Evolutionary conservation across 2,113 vertebrate genomes (phyloP).

Genomic region (Perca schrenkii): DNA sequence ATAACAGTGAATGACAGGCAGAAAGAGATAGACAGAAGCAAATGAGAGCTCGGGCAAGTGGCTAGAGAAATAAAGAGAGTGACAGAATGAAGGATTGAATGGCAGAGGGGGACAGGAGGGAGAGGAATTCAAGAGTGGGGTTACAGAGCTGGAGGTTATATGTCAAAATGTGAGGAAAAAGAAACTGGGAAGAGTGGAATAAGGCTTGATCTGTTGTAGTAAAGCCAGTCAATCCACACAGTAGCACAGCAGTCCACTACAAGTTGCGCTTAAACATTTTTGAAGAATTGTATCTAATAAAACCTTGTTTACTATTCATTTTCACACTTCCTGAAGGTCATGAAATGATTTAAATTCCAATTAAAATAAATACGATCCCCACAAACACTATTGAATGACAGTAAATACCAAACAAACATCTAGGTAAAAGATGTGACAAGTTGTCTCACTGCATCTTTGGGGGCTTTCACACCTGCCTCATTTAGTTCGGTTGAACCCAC

Average conservation of each 20-base stretch:
- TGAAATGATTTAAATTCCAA: not conserved
- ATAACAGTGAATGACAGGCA: conserved; percentile 42
- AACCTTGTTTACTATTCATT: conserved; percentile 1
- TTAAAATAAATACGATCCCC: not conserved
- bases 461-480: too few species aligned
- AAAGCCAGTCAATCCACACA: conserved; percentile 3
- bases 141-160: conserved; percentile 29
- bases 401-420: not conserved
- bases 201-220: not conserved
- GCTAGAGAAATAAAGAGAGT: conserved; percentile 51
- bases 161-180: conserved; percentile 15
- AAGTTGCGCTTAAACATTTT: not conserved
- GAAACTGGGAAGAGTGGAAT: not conserved
- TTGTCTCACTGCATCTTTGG: not conserved
- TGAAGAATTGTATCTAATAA: not conserved
- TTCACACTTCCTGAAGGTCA: not conserved
- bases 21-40: conserved; percentile 8
- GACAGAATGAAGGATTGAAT: conserved; percentile 48
- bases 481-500: too few species aligned
- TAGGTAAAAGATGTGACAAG: not conserved
- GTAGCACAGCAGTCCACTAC: not conserved
- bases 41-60: conserved; percentile 7
- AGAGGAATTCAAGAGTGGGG: conserved; percentile 18
- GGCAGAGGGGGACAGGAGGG: not conserved
- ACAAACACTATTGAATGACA: not conserved